Evolutionary conservation across 2,888 invertebrate species (phyloP), one percentile per base, ranked within the genome.

Genomic region (Philopedon plagiatum): DNA sequence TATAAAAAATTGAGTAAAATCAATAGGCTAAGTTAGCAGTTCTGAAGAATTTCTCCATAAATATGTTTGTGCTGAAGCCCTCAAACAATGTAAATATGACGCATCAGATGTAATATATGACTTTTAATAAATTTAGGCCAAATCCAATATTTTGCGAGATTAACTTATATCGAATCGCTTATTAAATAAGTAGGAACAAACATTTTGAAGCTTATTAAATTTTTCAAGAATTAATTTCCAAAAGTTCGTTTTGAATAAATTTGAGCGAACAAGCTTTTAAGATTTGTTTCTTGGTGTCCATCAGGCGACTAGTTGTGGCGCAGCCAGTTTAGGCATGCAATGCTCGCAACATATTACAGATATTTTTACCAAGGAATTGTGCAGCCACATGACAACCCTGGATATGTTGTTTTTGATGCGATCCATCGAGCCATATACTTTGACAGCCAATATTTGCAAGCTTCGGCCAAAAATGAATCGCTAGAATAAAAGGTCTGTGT

Each of bases 401-500:
- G 11, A 34, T 5, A 9, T 34, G 11, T 34, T 34, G 7, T 11
- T 34, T 34, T 1, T 34, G 7, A 34, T 34, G 11, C 7, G 9
- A 34, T 9, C 34, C 34, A 9, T 34, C 34, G 34, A 34, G 11
- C 34, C 34, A 34, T 34, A 34, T 7, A 34, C 9, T 11, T 34
- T 9, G 11, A 34, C 9, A 34, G 11, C 9, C 1, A 46, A 68
- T 3, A 63, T 15, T 7, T 68, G 37, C 23, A 23, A 65, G 58
- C 34, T 65, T 29, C 18, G 39, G 41, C 57, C 66, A 66, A 51
- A 75, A 78, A 76, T 77, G 70, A 74, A 78, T 73, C 23, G 23
- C 71, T 62, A 77, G 51, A 44, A 76, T 67, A 32, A 73, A 76
- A 66, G 75, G 75, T 80, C 78, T 73, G 78, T 78, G 77, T 78